Base-by-base conservation (phyloP, 2,113 vertebrate genomes). In the Proterorhinus semilunaris region DNA sequence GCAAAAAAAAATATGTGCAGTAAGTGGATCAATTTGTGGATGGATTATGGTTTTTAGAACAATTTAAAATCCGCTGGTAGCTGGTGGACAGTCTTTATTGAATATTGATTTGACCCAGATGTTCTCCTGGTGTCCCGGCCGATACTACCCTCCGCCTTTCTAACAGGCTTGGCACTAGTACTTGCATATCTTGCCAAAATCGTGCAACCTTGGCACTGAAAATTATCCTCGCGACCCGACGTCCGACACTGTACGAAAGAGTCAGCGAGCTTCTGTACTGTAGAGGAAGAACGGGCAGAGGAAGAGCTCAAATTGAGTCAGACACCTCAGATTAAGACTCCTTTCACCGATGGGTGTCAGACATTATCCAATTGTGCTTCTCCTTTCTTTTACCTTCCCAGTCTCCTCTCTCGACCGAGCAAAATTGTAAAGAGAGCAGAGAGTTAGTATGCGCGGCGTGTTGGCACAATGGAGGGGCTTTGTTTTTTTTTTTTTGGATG, bases 381-480 rank as follows among this genome's bases (percentile, higher is more conserved):
- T 17, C 62, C 75, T 55, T 69, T 27, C 61, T 2, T 53, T 72
- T 69, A 11, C 68, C 71, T 66, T 54, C 59, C 64, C 55, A 67
- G 36, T 27, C 51, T n/a, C 21, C 46, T 79, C 49, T 65, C 49
- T 47, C 5, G 8, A 67, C 75, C 61, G 62, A 74, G 48, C 55
- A 68, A 66, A 80, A 71, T 74, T 75, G 81, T 75, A 80, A 63
- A 74, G 66, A 74, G 69, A 75, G 69, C 69, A 65, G 69, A 82
- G 81, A 75, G 79, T 85, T 86, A 79, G 87, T 89, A 82, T 79
- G 82, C 86, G 80, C 81, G 85, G 83, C 83, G 62, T 79, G 83
- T 69, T 62, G 76, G 82, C 69, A 67, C 6, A 2, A 79, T 79
- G 78, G 78, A 85, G 48, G 13, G 79, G 69, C 79, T 84, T 82